These are phyloP conservation scores for Poecilia gillii DNA, from an alignment of 2,797 vertebrate genomes.

Conservation along the genomic window DNA sequence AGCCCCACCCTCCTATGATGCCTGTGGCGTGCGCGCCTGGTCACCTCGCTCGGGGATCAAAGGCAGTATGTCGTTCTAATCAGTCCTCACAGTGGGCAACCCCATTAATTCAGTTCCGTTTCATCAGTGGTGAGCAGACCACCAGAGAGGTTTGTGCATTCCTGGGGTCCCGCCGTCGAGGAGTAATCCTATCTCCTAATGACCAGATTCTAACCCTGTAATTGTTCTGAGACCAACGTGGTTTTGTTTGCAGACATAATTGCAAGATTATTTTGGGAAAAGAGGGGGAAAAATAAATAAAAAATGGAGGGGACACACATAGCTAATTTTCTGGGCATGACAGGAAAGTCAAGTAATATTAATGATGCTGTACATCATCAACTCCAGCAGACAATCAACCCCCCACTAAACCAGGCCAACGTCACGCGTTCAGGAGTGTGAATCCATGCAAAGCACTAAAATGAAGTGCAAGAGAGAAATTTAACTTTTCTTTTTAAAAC, in stretches of 20 bases:
- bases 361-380: constrained; percentile 66
- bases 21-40: constrained; percentile 53
- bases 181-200: constrained; percentile 73
- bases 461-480: neutral
- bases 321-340: constrained; percentile 62
- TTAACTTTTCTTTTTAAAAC: neutral
- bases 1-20: constrained; percentile 20
- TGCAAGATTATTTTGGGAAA: constrained; percentile 28
- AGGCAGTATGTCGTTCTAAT: constrained; percentile 69
- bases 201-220: constrained; percentile 59
- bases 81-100: constrained; percentile 70
- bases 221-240: constrained; percentile 54
- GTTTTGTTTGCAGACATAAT: constrained; percentile 46
- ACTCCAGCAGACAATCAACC: constrained; percentile 63
- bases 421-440: constrained; percentile 24
- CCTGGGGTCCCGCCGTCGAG: constrained; percentile 61
- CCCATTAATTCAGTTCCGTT: constrained; percentile 80
- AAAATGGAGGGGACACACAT: constrained; percentile 24
- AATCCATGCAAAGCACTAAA: constrained; percentile 24
- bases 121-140: constrained; percentile 70
- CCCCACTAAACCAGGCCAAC: constrained; percentile 53
- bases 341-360: constrained; percentile 67
- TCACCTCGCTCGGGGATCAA: constrained; percentile 72
- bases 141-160: constrained; percentile 66
- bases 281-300: neutral